phyloP scores from a whole-genome alignment of 1,140 invertebrate genomes.

The Aleiodes sp. region DNA sequence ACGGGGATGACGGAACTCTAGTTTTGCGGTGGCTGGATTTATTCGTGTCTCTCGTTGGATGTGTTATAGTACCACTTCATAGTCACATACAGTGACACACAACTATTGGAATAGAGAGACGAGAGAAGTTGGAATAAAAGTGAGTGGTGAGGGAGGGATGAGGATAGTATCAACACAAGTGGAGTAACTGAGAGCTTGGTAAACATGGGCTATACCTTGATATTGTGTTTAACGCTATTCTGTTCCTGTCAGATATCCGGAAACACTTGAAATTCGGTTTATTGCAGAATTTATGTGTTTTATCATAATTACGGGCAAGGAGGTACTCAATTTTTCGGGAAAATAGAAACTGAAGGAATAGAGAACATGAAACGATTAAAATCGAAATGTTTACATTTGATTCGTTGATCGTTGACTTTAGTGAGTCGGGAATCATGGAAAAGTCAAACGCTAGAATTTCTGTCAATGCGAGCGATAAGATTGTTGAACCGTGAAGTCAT shows the following conservation, averaged over 20 bases:
- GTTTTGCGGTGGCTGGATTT: not conserved
- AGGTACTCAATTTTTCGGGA: not conserved
- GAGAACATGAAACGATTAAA: no score
- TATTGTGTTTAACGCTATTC: constrained; percentile 29
- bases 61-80: constrained; percentile 5
- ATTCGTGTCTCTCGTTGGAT: not conserved
- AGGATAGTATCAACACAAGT: constrained; percentile 35
- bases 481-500: no score
- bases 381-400: no score
- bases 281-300: not conserved
- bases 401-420: no score
- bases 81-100: not conserved
- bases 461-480: no score
- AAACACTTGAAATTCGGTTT: not conserved
- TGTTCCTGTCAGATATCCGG: constrained; percentile 8
- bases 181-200: constrained; percentile 37
- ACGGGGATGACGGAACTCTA: not conserved
- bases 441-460: no score
- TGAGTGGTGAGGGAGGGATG: no score
- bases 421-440: no score
- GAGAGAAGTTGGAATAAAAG: not conserved
- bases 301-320: not conserved
- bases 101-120: not conserved
- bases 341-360: no score
- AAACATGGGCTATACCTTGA: constrained; percentile 34